Conservation (phyloP, 1,140 invertebrate genomes). For the Harpegnathos saltator region DNA sequence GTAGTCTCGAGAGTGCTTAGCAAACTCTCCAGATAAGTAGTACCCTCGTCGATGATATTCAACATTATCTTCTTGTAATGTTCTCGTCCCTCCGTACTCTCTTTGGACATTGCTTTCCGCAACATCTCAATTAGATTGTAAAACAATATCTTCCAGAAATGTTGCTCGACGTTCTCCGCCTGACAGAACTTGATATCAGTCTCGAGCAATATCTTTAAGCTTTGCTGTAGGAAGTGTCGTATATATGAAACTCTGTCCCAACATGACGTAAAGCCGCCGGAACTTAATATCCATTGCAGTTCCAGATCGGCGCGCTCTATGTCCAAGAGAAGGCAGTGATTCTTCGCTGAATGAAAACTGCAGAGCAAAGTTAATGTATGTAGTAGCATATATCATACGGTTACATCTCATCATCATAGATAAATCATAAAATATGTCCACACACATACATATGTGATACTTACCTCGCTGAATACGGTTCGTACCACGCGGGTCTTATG, state of each 20-base stretch:
- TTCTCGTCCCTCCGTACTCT: constrained; percentile 84
- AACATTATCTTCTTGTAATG: constrained; percentile 89
- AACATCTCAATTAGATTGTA: constrained; percentile 96
- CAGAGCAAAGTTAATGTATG: constrained; percentile 61
- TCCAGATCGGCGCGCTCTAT: constrained; percentile 87
- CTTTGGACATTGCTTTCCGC: constrained; percentile 88
- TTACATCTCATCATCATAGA: too few species aligned
- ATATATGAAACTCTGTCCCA: constrained; percentile 86
- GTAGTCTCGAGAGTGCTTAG: constrained; percentile 90
- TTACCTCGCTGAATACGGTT: constrained; percentile 86
- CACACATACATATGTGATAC: constrained; percentile 19
- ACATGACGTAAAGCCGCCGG: constrained; percentile 81
- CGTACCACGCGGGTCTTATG: constrained; percentile 86
- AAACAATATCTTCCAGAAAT: constrained; percentile 96
- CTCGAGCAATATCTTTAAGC: constrained; percentile 91
- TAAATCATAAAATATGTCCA: not conserved
- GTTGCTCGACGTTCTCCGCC: constrained; percentile 94
- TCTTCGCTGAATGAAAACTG: constrained; percentile 85
- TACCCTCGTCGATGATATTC: constrained; percentile 93
- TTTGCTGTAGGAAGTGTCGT: constrained; percentile 89
- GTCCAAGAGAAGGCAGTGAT: constrained; percentile 86
- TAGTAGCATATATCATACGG: not conserved
- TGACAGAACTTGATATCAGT: constrained; percentile 95
- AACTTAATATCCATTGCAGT: constrained; percentile 86
- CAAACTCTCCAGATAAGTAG: constrained; percentile 92